Evolutionary conservation across 2,113 vertebrate genomes (phyloP), one percentile per base, ranked within the genome.

Genomic region (Podilymbus podiceps): DNA sequence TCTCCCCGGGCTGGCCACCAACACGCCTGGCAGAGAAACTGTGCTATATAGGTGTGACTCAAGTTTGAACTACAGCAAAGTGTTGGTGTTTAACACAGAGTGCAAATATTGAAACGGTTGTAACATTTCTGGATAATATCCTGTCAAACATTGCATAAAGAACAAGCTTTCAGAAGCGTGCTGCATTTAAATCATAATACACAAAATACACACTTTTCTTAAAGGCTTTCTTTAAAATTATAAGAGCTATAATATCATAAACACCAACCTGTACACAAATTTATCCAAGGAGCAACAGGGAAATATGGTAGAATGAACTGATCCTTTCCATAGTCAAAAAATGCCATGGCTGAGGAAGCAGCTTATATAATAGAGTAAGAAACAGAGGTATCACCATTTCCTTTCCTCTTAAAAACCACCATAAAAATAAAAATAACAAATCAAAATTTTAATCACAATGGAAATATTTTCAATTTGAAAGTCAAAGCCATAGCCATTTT

Each of bases 1-100:
- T 58, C 35, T 44, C 31, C n/a, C 31, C 0, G 1, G 15, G 33
- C 22, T 11, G 24, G 55, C 9, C 1, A 2, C 23, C 46, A 63
- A 46, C 53, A 21, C 0, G 3, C 31, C 66, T 44, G 4, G 1
- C 40, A 30, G 72, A 38, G 44, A 62, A 62, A 49, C 23, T 46
- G 42, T 28, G 18, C 20, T 20, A n/a, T 60, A 38, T 8, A 35
- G 9, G 11, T 31, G 44, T 22, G 46, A 52, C 31, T 9, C 19
- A 28, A 47, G n/a, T 49, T 69, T 63, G 69, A 56, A 47, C 40
- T 25, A 44, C 56, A 50, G 35, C 56, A 64, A 66, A 52, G 40
- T n/a, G 16, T 62, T 28, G 46, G 38, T 42, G 42, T 42, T 42
- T 42, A 42, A 42, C 42, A 42, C 11, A 5, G 42, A 42, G 42